Evolutionary conservation across 2,888 invertebrate species (phyloP).

Genomic region (Disparrhopalites patrizii): DNA sequence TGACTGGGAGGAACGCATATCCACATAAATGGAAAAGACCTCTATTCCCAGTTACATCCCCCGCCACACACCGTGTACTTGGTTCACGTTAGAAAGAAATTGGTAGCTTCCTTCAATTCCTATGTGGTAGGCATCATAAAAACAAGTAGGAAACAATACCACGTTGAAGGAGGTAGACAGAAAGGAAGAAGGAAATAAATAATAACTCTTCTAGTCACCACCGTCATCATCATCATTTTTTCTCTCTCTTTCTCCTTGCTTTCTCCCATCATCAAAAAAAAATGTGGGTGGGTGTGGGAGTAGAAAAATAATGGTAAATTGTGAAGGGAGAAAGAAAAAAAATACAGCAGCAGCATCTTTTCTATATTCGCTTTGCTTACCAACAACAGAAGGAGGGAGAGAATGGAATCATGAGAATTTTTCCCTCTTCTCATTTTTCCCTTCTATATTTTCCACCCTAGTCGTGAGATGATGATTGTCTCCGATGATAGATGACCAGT

Average conservation of each 20-base stretch:
- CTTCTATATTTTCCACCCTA: too few relatives aligned
- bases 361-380: too few relatives aligned
- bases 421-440: not conserved
- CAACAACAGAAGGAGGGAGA: not conserved
- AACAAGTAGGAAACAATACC: not conserved
- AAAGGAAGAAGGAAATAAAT: conserved; percentile 19
- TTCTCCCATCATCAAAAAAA: not conserved
- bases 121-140: not conserved
- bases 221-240: conserved; percentile 14
- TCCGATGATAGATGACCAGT: conserved; percentile 3
- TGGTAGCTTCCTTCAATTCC: not conserved
- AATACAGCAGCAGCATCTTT: too few relatives aligned
- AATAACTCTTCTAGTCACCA: conserved; percentile 14
- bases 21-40: not conserved
- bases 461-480: conserved; percentile 2
- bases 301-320: not conserved
- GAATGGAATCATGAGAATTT: conserved; percentile 1
- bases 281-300: not conserved
- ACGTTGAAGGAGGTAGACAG: not conserved
- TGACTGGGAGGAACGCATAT: not conserved
- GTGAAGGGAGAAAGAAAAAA: not conserved
- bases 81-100: too few relatives aligned
- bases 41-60: not conserved
- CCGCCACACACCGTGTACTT: too few relatives aligned
- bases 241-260: not conserved